A percentile compares a stretch with the other conserved stretches of the same genome.
phyloP scores from a whole-genome alignment of 2,888 invertebrate species.

The Acanthosepion pharaonis region DNA sequence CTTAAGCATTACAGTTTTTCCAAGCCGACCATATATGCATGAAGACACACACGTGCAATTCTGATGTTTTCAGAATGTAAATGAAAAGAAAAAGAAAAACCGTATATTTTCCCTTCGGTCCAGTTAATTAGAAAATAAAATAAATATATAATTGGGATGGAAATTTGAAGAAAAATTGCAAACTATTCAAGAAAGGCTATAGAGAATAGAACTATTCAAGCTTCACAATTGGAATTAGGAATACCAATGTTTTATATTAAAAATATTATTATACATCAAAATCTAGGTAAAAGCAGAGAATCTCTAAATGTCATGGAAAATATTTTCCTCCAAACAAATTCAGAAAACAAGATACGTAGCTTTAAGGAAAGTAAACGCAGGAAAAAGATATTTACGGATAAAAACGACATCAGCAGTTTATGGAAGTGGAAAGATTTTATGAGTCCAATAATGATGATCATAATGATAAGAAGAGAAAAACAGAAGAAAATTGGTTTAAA shows the following conservation, averaged over 20 bases:
- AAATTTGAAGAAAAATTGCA: not conserved
- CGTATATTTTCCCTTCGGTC: not conserved
- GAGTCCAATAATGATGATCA: not conserved
- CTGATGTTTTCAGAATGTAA: not conserved
- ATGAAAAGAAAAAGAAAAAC: not conserved
- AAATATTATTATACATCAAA: conserved; percentile 6
- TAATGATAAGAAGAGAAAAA: not conserved
- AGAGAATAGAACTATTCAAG: not conserved
- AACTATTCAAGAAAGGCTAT: not conserved
- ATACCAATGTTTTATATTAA: not conserved
- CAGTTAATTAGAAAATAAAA: not conserved
- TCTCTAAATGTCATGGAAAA: not conserved
- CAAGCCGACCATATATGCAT: not conserved
- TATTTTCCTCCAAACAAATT: not conserved
- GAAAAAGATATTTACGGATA: not conserved
- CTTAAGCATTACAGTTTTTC: too few relatives aligned
- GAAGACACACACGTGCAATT: not conserved
- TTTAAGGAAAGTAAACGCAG: not conserved
- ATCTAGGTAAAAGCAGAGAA: not conserved
- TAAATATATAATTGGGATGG: not conserved
- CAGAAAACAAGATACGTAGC: not conserved
- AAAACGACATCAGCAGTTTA: not conserved
- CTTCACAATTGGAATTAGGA: not conserved
- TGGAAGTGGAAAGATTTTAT: not conserved
- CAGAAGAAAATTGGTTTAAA: not conserved